These are phyloP conservation scores for Scaeva pyrastri DNA, from an alignment of 2,888 invertebrate species.

Conservation along the genomic window DNA sequence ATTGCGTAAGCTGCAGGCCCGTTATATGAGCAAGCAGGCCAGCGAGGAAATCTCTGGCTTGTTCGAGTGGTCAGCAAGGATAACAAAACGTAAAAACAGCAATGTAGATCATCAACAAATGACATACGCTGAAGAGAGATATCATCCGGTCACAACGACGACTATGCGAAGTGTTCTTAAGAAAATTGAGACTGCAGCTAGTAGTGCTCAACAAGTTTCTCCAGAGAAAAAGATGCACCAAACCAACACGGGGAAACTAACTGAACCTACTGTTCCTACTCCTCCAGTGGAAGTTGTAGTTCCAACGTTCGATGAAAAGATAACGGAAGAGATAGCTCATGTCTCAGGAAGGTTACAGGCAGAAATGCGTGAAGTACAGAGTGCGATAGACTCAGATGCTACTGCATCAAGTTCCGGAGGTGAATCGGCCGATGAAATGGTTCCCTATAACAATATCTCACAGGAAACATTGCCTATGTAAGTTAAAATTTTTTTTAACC, in stretches of 20 bases:
- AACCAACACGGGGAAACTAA: conserved; percentile 7
- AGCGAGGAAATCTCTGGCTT: conserved; percentile 92
- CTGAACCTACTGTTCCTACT: neutral
- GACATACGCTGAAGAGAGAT: conserved; percentile 81
- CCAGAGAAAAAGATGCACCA: conserved; percentile 72
- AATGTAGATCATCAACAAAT: conserved; percentile 70
- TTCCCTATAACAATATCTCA: conserved; percentile 90
- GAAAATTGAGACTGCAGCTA: conserved; percentile 80
- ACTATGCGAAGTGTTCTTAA: conserved; percentile 86
- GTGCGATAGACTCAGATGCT: conserved; percentile 94
- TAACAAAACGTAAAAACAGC: conserved; percentile 75
- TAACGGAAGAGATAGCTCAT: conserved; percentile 87
- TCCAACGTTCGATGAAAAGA: conserved; percentile 84
- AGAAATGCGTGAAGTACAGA: conserved; percentile 90
- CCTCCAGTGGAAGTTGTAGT: conserved; percentile 79
- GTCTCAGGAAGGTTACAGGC: conserved; percentile 90
- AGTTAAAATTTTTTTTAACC: conserved; percentile 84
- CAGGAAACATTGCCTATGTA: conserved; percentile 92
- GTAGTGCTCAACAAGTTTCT: conserved; percentile 80
- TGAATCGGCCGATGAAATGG: conserved; percentile 96
- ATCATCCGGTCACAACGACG: conserved; percentile 84
- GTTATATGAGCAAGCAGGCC: conserved; percentile 90
- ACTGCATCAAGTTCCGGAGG: conserved; percentile 97
- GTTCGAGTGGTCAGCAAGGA: conserved; percentile 89
- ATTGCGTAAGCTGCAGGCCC: conserved; percentile 90